Evolutionary conservation across 2,113 vertebrate species (phyloP).

Genomic region (Sarotherodon lohbergeri): DNA sequence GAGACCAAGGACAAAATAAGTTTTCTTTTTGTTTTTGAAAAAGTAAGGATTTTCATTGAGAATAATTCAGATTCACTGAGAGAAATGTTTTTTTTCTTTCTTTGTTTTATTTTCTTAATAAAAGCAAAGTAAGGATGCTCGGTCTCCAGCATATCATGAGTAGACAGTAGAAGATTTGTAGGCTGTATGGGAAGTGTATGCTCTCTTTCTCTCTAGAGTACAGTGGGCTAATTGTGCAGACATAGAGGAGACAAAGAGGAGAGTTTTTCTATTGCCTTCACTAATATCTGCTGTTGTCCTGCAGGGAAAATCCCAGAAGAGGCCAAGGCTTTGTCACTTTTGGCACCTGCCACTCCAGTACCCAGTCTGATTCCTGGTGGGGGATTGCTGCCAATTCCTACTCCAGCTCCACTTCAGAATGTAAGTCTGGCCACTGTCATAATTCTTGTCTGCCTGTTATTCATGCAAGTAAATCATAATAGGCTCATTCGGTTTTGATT

Average conservation of each 20-base stretch:
- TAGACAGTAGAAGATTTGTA: conserved; percentile 57
- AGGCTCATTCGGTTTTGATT: background rate
- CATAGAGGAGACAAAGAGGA: conserved; percentile 61
- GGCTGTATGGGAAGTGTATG: conserved; percentile 57
- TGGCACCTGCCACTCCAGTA: conserved; percentile 84
- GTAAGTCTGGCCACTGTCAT: conserved; percentile 42
- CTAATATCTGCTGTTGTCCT: conserved; percentile 78
- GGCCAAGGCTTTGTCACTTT: conserved; percentile 91
- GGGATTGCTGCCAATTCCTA: conserved; percentile 91
- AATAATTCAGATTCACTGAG: background rate
- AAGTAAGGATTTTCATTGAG: background rate
- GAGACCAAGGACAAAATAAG: background rate
- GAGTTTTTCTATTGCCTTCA: conserved; percentile 46
- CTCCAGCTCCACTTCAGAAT: conserved; percentile 75
- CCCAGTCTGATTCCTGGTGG: conserved; percentile 89
- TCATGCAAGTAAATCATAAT: background rate
- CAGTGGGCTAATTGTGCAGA: conserved; percentile 67
- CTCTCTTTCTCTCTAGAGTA: conserved; percentile 69
- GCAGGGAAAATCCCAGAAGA: conserved; percentile 99
- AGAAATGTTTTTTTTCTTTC: background rate
- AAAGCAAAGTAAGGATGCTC: conserved; percentile 44
- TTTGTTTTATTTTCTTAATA: accelerated
- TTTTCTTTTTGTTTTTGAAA: background rate
- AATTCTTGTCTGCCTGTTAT: conserved; percentile 27
- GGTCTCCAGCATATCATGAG: conserved; percentile 40